phyloP scores from a whole-genome alignment of 2,797 vertebrate genomes.

The Phrynocephalus guinanensis region DNA sequence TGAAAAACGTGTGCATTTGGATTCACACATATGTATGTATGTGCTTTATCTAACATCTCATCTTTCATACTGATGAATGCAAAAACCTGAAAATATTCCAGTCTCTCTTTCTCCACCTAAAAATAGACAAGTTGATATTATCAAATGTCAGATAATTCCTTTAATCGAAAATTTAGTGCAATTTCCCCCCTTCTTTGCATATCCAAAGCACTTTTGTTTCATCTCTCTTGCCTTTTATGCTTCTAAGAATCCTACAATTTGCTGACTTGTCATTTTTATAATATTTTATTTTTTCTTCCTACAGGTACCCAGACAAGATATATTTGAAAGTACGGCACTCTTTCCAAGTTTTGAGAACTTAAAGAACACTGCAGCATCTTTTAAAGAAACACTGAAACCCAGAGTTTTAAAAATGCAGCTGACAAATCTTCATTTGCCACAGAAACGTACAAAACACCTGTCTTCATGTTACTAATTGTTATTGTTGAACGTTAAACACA shows the following conservation, averaged over 20 bases:
- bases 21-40: neutral
- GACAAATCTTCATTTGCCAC: neutral
- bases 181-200: conserved; percentile 53
- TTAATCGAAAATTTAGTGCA: conserved; percentile 62
- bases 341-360: conserved; percentile 46
- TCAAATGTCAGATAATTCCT: conserved; percentile 58
- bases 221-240: conserved; percentile 21
- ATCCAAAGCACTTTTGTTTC: conserved; percentile 54
- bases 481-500: neutral
- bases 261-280: conserved; percentile 48
- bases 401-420: neutral
- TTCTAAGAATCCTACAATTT: conserved; percentile 45
- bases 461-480: neutral
- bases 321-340: conserved; percentile 33
- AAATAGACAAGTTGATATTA: conserved; percentile 47
- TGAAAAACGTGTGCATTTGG: neutral
- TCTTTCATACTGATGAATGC: conserved; percentile 46
- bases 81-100: conserved; percentile 50
- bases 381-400: neutral
- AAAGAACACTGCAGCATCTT: conserved; percentile 40
- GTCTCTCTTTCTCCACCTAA: conserved; percentile 43
- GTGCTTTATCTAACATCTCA: conserved; percentile 39
- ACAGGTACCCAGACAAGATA: conserved; percentile 61
- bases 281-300: conserved; percentile 57
- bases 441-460: neutral